Evolutionary conservation across 2,888 invertebrate species (phyloP), one percentile per base, ranked within the genome.

Genomic region (Watsonalla cultraria): DNA sequence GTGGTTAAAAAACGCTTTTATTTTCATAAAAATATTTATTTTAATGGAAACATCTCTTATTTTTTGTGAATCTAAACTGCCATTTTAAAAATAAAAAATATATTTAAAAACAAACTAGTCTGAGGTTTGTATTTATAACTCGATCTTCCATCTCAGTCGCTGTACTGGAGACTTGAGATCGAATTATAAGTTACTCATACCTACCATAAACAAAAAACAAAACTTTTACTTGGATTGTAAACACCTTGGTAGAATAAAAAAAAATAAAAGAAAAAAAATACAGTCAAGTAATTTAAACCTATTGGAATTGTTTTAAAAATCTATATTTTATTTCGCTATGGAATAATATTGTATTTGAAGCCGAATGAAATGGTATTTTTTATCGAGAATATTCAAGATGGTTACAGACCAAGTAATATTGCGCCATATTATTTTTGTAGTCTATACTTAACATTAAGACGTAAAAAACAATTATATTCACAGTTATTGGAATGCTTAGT

Each of bases 91-190:
- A 58, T 58, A 65, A 54, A 55, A 52, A 62, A 58, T 59, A 59
- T 61, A 62, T 61, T 62, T 13, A n/a, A 61, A 62, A 64, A 66
- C 62, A 67, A 70, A 73, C 79, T 80, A 80, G 79, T 80, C 80
- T 75, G 80, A 77, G 74, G 66, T 58, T 51, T 70, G 66, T 62
- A 64, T 64, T 64, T 62, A 63, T 51, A 35, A 51, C 8, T 42
- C 8, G 42, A 11, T 42, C 37, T 37, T 37, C 7, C 37, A 1
- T 24, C 24, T 24, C 4, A 37, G 7, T 37, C 37, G 7, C 7
- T 5, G 37, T 37, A 7, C 37, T 2, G 7, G 37, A 37, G 37
- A 8, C 8, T 8, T 8, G 37, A 37, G 7, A 24, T 24, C 24
- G 24, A 24, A 24, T 24, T 24, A 24, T 24, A 24, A 24, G 4